A percentile compares a stretch with the other conserved stretches of the same genome.
Evolutionary conservation across 2,888 invertebrate genomes (phyloP).

Genomic region (Nomada hirtipes): DNA sequence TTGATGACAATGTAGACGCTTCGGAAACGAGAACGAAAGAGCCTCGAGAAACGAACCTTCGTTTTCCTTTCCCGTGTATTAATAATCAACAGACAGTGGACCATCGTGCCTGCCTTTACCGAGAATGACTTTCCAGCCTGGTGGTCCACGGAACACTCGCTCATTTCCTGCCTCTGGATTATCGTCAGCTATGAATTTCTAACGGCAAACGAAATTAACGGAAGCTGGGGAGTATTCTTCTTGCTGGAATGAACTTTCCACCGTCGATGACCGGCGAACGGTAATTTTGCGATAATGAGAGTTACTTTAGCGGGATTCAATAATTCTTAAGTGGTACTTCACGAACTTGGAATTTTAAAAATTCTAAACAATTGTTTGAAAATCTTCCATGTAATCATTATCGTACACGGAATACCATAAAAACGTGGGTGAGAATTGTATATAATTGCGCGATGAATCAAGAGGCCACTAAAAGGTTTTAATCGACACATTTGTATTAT

Average conservation of each 20-base stretch:
- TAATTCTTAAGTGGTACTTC: too few species aligned
- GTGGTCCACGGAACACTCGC: constrained; percentile 36
- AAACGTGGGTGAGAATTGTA: too few species aligned
- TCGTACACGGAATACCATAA: too few species aligned
- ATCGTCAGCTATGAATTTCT: constrained; percentile 54
- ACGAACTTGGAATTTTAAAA: too few species aligned
- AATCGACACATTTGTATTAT: too few species aligned
- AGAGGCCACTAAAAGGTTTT: too few species aligned
- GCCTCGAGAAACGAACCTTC: constrained; percentile 39
- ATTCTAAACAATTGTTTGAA: too few species aligned
- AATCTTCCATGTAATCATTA: too few species aligned
- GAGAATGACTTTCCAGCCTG: constrained; percentile 18
- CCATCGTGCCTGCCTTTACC: background rate
- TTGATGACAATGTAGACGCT: constrained; percentile 65
- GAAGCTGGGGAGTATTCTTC: background rate
- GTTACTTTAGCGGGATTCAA: too few species aligned
- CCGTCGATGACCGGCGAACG: too few species aligned
- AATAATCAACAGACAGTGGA: constrained; percentile 56
- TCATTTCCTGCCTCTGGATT: constrained; percentile 65
- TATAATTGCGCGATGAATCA: too few species aligned
- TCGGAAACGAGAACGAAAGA: constrained; percentile 55
- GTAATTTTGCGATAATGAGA: background rate
- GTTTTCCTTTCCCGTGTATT: constrained; percentile 50
- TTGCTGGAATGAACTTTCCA: background rate
- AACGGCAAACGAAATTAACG: constrained; percentile 31